Evolutionary conservation across 1,140 invertebrate species (phyloP).

Genomic region (Zophobas atratus): DNA sequence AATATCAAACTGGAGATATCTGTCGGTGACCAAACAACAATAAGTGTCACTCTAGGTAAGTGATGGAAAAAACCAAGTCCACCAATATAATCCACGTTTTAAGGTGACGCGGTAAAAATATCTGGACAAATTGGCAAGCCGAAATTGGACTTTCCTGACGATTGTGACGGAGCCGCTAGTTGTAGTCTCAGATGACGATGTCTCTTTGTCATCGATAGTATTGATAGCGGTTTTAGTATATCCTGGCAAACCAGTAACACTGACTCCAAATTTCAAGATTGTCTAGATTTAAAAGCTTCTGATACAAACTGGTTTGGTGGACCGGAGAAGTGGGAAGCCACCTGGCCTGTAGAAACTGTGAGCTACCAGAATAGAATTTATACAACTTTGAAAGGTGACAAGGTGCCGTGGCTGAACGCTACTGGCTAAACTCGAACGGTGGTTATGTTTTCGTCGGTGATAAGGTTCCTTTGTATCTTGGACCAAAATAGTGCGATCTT

Average conservation of each 20-base stretch:
- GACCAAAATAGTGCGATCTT: constrained; percentile 74
- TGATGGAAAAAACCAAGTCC: too few species aligned
- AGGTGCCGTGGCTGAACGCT: constrained; percentile 79
- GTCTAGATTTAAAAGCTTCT: constrained; percentile 12
- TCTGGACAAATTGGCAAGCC: neutral
- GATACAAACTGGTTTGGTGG: constrained; percentile 22
- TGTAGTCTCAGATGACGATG: neutral
- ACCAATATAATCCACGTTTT: neutral
- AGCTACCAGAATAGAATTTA: constrained; percentile 57
- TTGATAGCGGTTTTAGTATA: neutral
- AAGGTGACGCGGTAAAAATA: neutral
- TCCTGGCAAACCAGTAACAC: neutral
- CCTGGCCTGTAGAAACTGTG: constrained; percentile 78
- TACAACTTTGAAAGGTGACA: constrained; percentile 70
- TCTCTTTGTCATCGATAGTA: neutral
- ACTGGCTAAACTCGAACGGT: constrained; percentile 84
- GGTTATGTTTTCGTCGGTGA: constrained; percentile 76
- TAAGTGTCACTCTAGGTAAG: too few species aligned
- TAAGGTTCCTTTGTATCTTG: constrained; percentile 77
- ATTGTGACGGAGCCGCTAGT: neutral
- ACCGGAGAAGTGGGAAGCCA: neutral
- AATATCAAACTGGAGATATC: neutral
- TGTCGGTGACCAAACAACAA: too few species aligned
- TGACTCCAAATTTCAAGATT: constrained; percentile 8
- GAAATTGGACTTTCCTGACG: neutral